phyloP scores from a whole-genome alignment of 2,888 invertebrate species.

The Syrphus vitripennis region DNA sequence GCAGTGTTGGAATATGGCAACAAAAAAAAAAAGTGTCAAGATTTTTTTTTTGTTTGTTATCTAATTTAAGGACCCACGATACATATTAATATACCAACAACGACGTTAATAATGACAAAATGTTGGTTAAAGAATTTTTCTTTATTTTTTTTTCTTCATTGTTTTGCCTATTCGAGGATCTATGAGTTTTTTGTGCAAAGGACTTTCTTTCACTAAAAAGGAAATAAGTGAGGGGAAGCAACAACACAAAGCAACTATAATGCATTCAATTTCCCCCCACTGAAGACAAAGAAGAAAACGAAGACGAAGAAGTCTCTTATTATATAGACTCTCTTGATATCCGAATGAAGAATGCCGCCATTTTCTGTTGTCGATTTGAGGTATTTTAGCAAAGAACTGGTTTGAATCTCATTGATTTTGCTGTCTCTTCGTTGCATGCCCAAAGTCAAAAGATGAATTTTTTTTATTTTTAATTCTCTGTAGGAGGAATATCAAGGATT shows the following conservation, averaged over 20 bases:
- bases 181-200: not conserved
- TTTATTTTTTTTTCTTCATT: too few species aligned
- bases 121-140: not conserved
- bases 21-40: not conserved
- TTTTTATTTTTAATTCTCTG: not conserved
- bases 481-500: constrained; percentile 29
- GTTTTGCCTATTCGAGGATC: not conserved
- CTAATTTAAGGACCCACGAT: not conserved
- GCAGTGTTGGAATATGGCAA: not conserved
- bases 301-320: not conserved
- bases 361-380: constrained; percentile 4
- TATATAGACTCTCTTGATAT: not conserved
- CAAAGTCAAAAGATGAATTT: not conserved
- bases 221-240: not conserved
- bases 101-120: not conserved
- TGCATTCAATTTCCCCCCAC: not conserved
- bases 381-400: constrained; percentile 43
- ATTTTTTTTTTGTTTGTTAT: not conserved
- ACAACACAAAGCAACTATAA: not conserved
- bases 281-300: too few species aligned
- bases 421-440: not conserved
- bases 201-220: not conserved
- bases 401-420: constrained; percentile 29
- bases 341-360: constrained; percentile 9
- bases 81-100: not conserved